Conservation (phyloP, 1,140 invertebrate species). For the Tenebrio molitor region DNA sequence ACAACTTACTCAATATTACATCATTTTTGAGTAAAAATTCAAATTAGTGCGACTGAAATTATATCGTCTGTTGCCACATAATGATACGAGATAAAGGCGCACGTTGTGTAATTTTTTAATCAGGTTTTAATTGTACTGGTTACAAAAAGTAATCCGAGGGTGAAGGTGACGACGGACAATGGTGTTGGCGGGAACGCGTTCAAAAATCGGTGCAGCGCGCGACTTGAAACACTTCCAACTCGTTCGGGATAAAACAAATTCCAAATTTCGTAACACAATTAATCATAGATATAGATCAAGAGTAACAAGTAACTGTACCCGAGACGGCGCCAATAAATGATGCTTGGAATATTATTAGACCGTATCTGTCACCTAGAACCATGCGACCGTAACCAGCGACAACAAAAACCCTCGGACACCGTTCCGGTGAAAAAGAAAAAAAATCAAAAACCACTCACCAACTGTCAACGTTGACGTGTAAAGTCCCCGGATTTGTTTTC, state of each 20-base stretch:
- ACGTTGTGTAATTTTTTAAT: conserved; percentile 1
- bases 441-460: conserved; percentile 49
- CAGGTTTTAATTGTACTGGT: too few relatives aligned
- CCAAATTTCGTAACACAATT: conserved; percentile 38
- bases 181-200: conserved; percentile 19
- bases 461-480: conserved; percentile 49
- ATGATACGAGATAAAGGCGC: background rate
- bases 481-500: conserved; percentile 1
- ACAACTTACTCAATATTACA: conserved; percentile 18
- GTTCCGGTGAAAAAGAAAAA: background rate
- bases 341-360: conserved; percentile 54
- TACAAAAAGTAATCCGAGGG: background rate
- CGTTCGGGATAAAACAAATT: background rate
- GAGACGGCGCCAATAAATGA: conserved; percentile 45
- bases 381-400: conserved; percentile 54
- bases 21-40: conserved; percentile 8
- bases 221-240: background rate
- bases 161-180: background rate
- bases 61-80: background rate
- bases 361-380: conserved; percentile 57
- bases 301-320: conserved; percentile 49
- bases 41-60: background rate
- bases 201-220: background rate
- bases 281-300: conserved; percentile 17
- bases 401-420: conserved; percentile 39